Evolutionary conservation across 2,113 vertebrate genomes (phyloP).

Genomic region (Cisticola juncidis): DNA sequence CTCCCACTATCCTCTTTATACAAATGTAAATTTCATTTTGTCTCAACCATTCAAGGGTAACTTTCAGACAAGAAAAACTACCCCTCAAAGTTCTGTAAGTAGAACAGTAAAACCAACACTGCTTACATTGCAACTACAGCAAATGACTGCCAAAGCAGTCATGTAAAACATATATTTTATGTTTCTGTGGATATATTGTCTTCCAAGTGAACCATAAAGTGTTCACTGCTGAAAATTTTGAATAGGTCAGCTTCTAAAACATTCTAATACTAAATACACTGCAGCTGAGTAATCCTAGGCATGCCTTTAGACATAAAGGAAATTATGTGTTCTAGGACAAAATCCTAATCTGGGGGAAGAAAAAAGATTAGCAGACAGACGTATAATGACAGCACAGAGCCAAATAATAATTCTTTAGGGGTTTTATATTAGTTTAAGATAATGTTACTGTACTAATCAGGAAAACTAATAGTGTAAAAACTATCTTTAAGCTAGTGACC

Average conservation of each 20-base stretch:
- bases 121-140: not conserved
- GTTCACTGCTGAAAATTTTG: not conserved
- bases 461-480: not conserved
- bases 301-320: not conserved
- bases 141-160: not conserved
- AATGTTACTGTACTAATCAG: not conserved
- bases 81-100: not conserved
- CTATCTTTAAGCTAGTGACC: not conserved
- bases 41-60: not conserved
- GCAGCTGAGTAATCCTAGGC: not conserved
- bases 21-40: not conserved
- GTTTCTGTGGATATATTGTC: not conserved
- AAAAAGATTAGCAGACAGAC: not conserved
- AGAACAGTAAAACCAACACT: not conserved
- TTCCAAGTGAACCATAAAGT: not conserved
- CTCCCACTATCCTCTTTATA: not conserved
- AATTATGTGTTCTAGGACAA: not conserved
- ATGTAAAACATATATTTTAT: not conserved
- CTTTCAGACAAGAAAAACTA: not conserved
- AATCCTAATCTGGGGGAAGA: accelerated
- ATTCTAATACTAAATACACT: not conserved
- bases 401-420: not conserved
- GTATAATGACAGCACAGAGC: not conserved
- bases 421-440: not conserved
- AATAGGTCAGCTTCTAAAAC: not conserved